Percentiles rank a stretch among this genome's conserved stretches.
Evolutionary conservation across 2,888 invertebrate species (phyloP).

Genomic region (Eupithecia subfuscata): DNA sequence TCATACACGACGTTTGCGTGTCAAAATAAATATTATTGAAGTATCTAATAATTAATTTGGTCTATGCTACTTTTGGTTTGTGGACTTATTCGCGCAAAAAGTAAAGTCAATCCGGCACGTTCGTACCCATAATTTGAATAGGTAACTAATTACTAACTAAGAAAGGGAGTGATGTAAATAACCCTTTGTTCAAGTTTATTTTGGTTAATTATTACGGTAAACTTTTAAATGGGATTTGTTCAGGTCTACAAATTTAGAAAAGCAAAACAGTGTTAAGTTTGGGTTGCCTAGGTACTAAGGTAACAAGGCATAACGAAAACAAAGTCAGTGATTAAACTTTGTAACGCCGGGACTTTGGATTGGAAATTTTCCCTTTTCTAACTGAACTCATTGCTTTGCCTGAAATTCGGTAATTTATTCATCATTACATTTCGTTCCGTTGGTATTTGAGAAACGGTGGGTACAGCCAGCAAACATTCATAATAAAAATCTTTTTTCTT

Average conservation of each 20-base stretch:
- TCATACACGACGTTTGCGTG: too few relatives aligned
- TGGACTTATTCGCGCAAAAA: neutral
- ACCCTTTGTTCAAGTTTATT: neutral
- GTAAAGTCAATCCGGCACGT: neutral
- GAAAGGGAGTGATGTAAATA: neutral
- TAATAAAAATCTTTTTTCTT: neutral
- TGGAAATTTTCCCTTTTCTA: neutral
- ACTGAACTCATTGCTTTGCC: conserved; percentile 9
- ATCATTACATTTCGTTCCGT: conserved; percentile 26
- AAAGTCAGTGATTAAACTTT: conserved; percentile 1
- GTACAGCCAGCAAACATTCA: neutral
- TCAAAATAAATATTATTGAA: too few relatives aligned
- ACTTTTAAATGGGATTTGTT: conserved; percentile 3
- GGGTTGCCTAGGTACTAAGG: neutral
- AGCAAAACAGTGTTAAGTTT: neutral
- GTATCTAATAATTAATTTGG: too few relatives aligned
- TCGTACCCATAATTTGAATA: neutral
- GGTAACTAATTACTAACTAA: neutral
- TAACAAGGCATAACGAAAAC: neutral
- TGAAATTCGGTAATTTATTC: conserved; percentile 39
- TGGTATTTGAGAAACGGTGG: conserved; percentile 29
- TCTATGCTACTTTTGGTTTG: too few relatives aligned
- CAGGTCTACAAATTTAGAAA: neutral
- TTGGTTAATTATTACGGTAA: neutral
- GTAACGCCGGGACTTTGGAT: neutral